Evolutionary conservation across 2,888 invertebrate genomes (phyloP), one percentile per base, ranked within the genome.

Genomic region (Neoascia interrupta): DNA sequence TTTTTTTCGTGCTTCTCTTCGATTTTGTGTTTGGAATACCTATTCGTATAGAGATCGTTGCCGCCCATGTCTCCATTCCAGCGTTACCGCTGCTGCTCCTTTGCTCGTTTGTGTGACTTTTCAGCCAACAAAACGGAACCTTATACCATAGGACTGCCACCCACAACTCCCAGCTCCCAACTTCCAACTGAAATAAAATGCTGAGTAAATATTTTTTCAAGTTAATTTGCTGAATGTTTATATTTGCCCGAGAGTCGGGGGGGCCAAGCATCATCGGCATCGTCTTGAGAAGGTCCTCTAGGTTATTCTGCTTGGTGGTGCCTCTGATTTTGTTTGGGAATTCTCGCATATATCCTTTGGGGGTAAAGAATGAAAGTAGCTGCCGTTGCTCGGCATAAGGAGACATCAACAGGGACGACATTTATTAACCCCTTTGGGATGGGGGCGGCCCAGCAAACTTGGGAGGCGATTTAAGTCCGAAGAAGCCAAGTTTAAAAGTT

Each of bases 181-280:
- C 43, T 60, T 60, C 60, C 54, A 73, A 58, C 54, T 73, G 66
- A 79, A 79, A 79, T 79, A 79, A 79, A 79, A 79, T 73, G 79
- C 79, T 79, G 79, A 79, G 73, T 73, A 79, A 79, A 79, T 79
- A 79, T 79, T 79, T 79, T 73, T 73, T 61, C 73, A 79, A 79
- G 79, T 79, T 79, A 79, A 79, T 79, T 79, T 79, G 79, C 79
- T 79, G 73, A 79, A 79, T 79, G 79, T 79, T 79, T 79, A 73
- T 79, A 79, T 79, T 79, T 79, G 73, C 68, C 41, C 37, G 61
- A 45, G 58, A 73, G 73, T 47, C 45, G 47, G 49, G 41, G 18
- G 1, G 5, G 15, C 2, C 4, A 39, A 61, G 37, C 41, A 49
- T 61, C 56, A 36, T 43, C 61, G 28, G 63, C 36, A 45, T 56